Percentiles rank a stretch among this genome's conserved stretches.
Evolutionary conservation across 1,140 invertebrate species (phyloP).

Genomic region (Calliphora vicina): DNA sequence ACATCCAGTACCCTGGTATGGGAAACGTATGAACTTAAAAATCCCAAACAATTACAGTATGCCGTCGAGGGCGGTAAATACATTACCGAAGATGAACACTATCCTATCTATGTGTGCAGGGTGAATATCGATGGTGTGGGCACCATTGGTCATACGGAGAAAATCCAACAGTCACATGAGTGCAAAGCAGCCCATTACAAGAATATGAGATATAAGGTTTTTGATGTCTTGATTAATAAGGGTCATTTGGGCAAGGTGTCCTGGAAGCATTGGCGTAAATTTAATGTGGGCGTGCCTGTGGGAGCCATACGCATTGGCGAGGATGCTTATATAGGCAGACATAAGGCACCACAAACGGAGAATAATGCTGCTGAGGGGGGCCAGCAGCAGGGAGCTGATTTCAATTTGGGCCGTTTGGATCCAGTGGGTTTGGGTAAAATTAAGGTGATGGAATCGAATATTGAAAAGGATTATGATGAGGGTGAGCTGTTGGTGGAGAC

Average conservation of each 20-base stretch:
- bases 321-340: conserved; percentile 66
- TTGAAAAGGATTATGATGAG: conserved; percentile 68
- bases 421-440: conserved; percentile 72
- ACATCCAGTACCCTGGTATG: conserved; percentile 70
- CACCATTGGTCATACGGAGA: conserved; percentile 72
- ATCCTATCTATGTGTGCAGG: conserved; percentile 77
- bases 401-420: conserved; percentile 72
- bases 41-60: conserved; percentile 63
- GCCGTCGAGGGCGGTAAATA: conserved; percentile 69
- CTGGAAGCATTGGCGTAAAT: conserved; percentile 78
- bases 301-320: conserved; percentile 72
- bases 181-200: conserved; percentile 70
- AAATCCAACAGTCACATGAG: conserved; percentile 65
- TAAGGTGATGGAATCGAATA: conserved; percentile 69
- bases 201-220: conserved; percentile 70
- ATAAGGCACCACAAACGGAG: conserved; percentile 51
- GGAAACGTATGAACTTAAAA: conserved; percentile 63
- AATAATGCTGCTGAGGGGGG: conserved; percentile 40
- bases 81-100: conserved; percentile 57
- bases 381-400: conserved; percentile 60
- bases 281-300: conserved; percentile 66
- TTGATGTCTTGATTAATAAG: conserved; percentile 80
- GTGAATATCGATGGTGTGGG: conserved; percentile 73
- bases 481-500: conserved; percentile 81
- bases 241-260: conserved; percentile 76